A percentile compares a stretch with the other conserved stretches of the same genome.
Evolutionary conservation across 2,113 vertebrate genomes (phyloP).

Genomic region (Ailuropoda melanoleuca): DNA sequence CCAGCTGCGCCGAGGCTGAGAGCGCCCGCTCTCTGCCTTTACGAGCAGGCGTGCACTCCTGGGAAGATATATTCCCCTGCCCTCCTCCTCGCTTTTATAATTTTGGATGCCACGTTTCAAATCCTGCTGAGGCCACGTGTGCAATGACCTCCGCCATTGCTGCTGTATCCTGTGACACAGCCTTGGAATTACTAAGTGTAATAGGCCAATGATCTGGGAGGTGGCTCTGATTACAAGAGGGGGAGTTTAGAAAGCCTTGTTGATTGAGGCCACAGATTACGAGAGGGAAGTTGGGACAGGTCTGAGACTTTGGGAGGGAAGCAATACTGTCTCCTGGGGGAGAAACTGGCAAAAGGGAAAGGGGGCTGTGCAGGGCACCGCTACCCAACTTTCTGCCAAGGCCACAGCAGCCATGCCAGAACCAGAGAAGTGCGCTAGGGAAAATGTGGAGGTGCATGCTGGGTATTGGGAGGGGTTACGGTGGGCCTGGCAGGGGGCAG

Average conservation of each 20-base stretch:
- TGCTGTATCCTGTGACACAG: conserved; percentile 17
- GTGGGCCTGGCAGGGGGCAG: neutral
- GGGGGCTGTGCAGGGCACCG: neutral
- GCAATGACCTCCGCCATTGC: neutral
- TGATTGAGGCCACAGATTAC: neutral
- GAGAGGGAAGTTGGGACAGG: neutral
- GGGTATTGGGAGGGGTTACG: neutral
- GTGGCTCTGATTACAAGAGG: neutral
- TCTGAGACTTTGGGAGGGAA: conserved; percentile 1
- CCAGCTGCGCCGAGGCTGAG: neutral
- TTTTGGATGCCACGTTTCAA: conserved; percentile 26
- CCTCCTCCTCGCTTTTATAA: neutral
- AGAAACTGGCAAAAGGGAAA: neutral
- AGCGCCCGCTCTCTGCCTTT: neutral
- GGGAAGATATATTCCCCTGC: neutral
- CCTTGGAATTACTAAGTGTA: conserved; percentile 12
- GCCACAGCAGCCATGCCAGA: neutral
- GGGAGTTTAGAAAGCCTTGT: neutral
- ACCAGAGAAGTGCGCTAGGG: neutral
- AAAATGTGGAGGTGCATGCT: neutral
- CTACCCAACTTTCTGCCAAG: neutral
- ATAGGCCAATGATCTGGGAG: neutral
- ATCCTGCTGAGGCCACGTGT: neutral
- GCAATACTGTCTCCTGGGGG: neutral
- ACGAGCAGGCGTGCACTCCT: neutral